phyloP scores from a whole-genome alignment of 92 coral and sea anemone species.

The Anthopleura xanthogrammica region DNA sequence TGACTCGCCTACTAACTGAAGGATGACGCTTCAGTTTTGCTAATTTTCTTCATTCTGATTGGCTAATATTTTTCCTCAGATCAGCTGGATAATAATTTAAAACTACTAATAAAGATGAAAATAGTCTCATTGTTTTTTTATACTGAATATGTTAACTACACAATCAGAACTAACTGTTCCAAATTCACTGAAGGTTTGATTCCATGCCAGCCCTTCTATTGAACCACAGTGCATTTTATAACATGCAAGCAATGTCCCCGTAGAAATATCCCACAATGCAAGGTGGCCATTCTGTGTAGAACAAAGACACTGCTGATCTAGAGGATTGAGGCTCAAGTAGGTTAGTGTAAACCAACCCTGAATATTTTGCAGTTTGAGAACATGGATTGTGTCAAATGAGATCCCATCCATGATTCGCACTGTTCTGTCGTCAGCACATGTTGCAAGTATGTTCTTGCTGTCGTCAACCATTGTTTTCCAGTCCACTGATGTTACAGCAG shows the following conservation, averaged over 20 bases:
- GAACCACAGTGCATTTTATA: slow-evolving; percentile 83
- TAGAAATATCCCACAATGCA: slow-evolving; percentile 78
- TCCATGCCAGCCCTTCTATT: slow-evolving; percentile 80
- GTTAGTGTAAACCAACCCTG: slow-evolving; percentile 86
- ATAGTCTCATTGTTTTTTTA: not conserved
- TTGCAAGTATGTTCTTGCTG: slow-evolving; percentile 55
- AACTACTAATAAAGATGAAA: too few species aligned
- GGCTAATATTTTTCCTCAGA: too few species aligned
- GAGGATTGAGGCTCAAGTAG: slow-evolving; percentile 74
- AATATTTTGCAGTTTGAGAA: slow-evolving; percentile 55
- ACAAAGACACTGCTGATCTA: slow-evolving; percentile 70
- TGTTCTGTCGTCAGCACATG: slow-evolving; percentile 90
- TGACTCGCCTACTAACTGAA: too few species aligned
- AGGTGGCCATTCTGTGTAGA: slow-evolving; percentile 86
- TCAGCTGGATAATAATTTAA: too few species aligned
- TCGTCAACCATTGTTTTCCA: slow-evolving; percentile 68
- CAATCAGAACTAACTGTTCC: slow-evolving; percentile 85
- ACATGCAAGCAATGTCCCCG: slow-evolving; percentile 67
- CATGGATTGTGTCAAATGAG: slow-evolving; percentile 52
- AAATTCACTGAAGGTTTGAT: slow-evolving; percentile 55
- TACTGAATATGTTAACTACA: slow-evolving; percentile 63
- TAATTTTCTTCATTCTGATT: too few species aligned
- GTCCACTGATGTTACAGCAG: slow-evolving; percentile 87
- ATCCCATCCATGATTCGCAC: slow-evolving; percentile 62
- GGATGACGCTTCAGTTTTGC: too few species aligned